Conservation (phyloP, 2,113 vertebrate genomes). For the Melospiza georgiana region DNA sequence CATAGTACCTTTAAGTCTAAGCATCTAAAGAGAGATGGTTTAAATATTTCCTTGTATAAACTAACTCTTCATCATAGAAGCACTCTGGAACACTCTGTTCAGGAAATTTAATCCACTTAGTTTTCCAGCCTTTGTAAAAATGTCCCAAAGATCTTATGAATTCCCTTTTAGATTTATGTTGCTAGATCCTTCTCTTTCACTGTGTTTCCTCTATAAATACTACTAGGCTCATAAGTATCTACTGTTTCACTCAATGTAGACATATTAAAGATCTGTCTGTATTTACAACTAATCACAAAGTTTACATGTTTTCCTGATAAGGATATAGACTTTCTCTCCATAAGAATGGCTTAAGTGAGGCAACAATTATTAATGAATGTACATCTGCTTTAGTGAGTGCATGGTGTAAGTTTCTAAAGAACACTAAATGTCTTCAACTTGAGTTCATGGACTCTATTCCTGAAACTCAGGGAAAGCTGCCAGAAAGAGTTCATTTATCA, state of each 20-base stretch:
- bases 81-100: neutral
- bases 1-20: neutral
- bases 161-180: neutral
- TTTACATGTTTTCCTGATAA: slow-evolving; percentile 66
- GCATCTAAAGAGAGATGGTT: neutral
- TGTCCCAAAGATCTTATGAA: neutral
- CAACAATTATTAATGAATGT: slow-evolving; percentile 74
- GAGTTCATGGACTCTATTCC: slow-evolving; percentile 2
- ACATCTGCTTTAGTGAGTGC: slow-evolving; percentile 61
- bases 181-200: neutral
- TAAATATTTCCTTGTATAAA: neutral
- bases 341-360: slow-evolving; percentile 62
- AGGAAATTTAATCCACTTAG: neutral
- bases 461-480: slow-evolving; percentile 42
- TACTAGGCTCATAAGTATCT: neutral
- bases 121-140: neutral
- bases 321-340: slow-evolving; percentile 38
- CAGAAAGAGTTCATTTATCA: slow-evolving; percentile 63
- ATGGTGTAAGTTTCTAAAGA: slow-evolving; percentile 31
- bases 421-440: slow-evolving; percentile 61
- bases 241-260: slow-evolving; percentile 51
- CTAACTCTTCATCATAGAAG: neutral
- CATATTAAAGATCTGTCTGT: slow-evolving; percentile 56
- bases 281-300: slow-evolving; percentile 65
- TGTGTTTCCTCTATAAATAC: slow-evolving; percentile 28